Evolutionary conservation across 2,888 invertebrate genomes (phyloP).

Genomic region (Rutpela maculata): DNA sequence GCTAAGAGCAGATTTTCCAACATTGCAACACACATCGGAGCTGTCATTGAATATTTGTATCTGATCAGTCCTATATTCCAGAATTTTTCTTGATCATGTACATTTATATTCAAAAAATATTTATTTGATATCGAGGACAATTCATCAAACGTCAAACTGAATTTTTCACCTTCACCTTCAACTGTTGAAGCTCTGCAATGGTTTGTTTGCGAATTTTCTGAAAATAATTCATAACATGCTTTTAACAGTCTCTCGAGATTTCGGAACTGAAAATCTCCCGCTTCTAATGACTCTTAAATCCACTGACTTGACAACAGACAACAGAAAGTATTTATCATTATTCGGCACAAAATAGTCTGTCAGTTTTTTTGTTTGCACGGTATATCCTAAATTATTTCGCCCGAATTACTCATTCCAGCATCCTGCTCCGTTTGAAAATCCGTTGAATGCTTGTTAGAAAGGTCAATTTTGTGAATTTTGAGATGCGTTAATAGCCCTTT

Average conservation of each 20-base stretch:
- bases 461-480: conserved; percentile 13
- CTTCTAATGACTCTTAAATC: background rate
- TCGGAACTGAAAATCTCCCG: background rate
- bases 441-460: background rate
- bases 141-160: conserved; percentile 39
- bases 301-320: background rate
- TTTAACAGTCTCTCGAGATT: background rate
- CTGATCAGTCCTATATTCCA: conserved; percentile 40
- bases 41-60: conserved; percentile 33
- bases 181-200: no score
- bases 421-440: background rate
- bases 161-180: background rate
- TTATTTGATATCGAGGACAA: conserved; percentile 38
- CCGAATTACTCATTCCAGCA: no score
- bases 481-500: conserved; percentile 12
- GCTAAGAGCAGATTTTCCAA: conserved; percentile 19
- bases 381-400: no score
- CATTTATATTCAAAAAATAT: conserved; percentile 39
- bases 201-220: no score
- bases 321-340: background rate
- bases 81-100: conserved; percentile 23
- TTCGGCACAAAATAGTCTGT: no score
- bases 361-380: background rate
- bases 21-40: conserved; percentile 13
- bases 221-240: background rate